These are phyloP conservation scores for Perdita meconis DNA, from an alignment of 2,888 invertebrate species.

Conservation along the genomic window DNA sequence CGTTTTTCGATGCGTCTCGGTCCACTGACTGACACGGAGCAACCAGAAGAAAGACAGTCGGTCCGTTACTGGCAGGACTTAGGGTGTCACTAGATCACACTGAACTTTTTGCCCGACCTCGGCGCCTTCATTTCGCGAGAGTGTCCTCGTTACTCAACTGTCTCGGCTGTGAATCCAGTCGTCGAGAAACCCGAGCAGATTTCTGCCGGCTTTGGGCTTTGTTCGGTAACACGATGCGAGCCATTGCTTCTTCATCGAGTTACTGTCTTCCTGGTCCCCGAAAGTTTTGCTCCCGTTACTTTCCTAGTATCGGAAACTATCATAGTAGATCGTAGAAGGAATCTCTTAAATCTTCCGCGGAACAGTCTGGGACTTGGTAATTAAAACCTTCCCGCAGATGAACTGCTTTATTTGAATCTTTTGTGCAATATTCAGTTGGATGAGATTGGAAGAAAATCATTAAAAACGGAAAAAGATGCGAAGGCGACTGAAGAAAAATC, in stretches of 20 bases:
- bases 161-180: slow-evolving; percentile 46
- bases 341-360: too few species aligned
- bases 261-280: slow-evolving; percentile 43
- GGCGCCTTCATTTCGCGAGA: slow-evolving; percentile 44
- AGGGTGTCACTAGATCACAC: slow-evolving; percentile 61
- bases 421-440: too few species aligned
- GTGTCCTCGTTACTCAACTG: slow-evolving; percentile 55
- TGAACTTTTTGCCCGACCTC: slow-evolving; percentile 38
- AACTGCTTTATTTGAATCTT: too few species aligned
- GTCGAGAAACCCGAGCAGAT: slow-evolving; percentile 71
- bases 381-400: too few species aligned
- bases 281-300: slow-evolving; percentile 37
- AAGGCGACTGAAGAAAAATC: too few species aligned
- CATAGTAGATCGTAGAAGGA: background rate
- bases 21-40: background rate
- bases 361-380: too few species aligned
- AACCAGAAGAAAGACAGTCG: slow-evolving; percentile 41
- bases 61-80: slow-evolving; percentile 42
- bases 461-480: too few species aligned
- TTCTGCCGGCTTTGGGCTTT: slow-evolving; percentile 54
- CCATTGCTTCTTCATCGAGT: slow-evolving; percentile 46
- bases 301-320: slow-evolving; percentile 40
- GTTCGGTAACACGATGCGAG: slow-evolving; percentile 69
- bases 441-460: too few species aligned
- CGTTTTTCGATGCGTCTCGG: background rate